Percentiles rank a stretch among this genome's conserved stretches.
Conservation (phyloP, 2,797 vertebrate species). For the Alauda arvensis region DNA sequence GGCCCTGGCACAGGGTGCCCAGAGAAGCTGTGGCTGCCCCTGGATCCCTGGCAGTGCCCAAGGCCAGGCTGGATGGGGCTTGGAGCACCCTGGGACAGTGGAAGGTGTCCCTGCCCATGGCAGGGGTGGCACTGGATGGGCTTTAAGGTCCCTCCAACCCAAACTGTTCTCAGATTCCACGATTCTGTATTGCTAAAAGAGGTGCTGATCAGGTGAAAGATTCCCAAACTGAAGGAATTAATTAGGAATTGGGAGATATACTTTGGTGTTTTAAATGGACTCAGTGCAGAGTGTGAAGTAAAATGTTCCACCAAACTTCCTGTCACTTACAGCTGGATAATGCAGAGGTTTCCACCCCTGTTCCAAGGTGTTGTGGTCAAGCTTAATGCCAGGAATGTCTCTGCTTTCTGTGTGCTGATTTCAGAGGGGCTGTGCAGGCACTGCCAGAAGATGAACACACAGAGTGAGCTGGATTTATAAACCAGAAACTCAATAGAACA, state of each 20-base stretch:
- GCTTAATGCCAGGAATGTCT: background rate
- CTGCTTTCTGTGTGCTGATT: background rate
- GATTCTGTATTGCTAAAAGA: background rate
- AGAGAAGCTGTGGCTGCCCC: background rate
- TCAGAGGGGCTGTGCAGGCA: background rate
- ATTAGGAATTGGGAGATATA: background rate
- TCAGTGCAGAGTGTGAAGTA: background rate
- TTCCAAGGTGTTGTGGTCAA: background rate
- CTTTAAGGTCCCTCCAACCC: fast-evolving
- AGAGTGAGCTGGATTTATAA: background rate
- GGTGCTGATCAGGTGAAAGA: background rate
- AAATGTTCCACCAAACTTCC: background rate
- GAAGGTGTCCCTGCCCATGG: background rate
- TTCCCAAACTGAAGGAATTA: background rate
- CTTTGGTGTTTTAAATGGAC: background rate
- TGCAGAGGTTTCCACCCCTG: background rate
- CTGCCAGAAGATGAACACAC: background rate
- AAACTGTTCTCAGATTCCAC: background rate
- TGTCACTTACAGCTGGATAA: background rate
- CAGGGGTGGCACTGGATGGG: fast-evolving
- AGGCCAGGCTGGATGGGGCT: fast-evolving
- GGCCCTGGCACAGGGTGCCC: background rate
- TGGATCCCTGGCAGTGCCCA: background rate
- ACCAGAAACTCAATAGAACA: background rate
- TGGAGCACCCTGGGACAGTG: fast-evolving